A percentile compares a stretch with the other conserved stretches of the same genome.
Conservation (phyloP, 2,797 vertebrate genomes). For the Neoniphon sammara region DNA sequence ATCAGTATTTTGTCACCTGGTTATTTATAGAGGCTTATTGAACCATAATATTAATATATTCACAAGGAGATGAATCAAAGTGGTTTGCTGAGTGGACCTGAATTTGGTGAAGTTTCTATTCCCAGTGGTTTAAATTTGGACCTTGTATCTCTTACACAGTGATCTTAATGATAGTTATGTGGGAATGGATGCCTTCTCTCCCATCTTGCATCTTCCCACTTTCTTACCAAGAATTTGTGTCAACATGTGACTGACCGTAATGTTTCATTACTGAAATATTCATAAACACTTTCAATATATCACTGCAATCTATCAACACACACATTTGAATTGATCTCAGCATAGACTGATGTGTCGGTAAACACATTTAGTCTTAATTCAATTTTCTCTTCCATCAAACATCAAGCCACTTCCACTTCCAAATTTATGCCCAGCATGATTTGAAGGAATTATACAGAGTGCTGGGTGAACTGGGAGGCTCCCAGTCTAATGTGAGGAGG, state of each 20-base stretch:
- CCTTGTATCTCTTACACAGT: neutral
- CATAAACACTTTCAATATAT: neutral
- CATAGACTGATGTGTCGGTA: neutral
- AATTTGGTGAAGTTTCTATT: too few species aligned
- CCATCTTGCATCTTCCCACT: neutral
- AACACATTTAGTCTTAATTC: too few species aligned
- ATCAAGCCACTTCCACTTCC: neutral
- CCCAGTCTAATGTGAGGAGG: neutral
- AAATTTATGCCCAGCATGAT: neutral
- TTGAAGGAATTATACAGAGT: neutral
- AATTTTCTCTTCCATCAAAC: neutral
- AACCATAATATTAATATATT: too few species aligned
- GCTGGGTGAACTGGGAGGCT: neutral
- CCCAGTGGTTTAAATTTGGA: neutral
- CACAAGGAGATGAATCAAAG: neutral
- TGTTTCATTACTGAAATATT: neutral
- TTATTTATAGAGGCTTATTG: too few species aligned
- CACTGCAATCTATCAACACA: too few species aligned
- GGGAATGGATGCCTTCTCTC: neutral
- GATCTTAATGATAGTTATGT: neutral
- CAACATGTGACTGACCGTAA: neutral
- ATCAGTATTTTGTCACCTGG: too few species aligned
- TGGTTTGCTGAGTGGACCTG: too few species aligned
- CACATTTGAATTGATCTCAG: neutral
- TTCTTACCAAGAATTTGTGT: neutral